Percentiles rank a stretch among this genome's conserved stretches.
Conservation (phyloP, 2,888 invertebrate genomes). For the Sminthurinus aureus region DNA sequence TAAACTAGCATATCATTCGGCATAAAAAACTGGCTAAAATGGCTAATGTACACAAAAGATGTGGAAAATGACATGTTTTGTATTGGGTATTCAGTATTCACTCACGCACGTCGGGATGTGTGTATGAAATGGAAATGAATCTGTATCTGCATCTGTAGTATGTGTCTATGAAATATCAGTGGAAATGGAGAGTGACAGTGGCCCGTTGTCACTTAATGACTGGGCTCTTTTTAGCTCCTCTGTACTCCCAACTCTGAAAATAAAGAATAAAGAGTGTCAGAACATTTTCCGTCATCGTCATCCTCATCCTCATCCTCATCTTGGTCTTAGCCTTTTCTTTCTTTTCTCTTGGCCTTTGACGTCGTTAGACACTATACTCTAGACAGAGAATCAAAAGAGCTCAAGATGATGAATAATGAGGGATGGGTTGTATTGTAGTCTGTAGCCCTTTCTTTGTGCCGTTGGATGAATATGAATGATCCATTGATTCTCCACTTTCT, state of each 20-base stretch:
- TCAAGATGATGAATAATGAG: slow-evolving; percentile 36
- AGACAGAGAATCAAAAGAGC: slow-evolving; percentile 23
- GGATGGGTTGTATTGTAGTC: slow-evolving; percentile 33
- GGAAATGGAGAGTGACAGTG: neutral
- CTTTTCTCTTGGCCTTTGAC: too few relatives aligned
- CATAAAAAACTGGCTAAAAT: too few relatives aligned
- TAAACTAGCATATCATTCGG: too few relatives aligned
- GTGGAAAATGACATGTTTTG: slow-evolving; percentile 19
- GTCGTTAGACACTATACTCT: too few relatives aligned
- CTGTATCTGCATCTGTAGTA: slow-evolving; percentile 9
- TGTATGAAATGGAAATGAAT: slow-evolving; percentile 4
- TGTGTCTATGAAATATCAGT: neutral
- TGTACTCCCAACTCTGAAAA: slow-evolving; percentile 16
- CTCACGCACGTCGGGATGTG: neutral
- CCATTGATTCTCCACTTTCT: slow-evolving; percentile 24
- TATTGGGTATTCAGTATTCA: neutral
- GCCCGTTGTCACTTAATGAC: neutral
- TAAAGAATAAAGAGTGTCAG: too few relatives aligned
- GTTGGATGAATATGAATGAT: slow-evolving; percentile 27
- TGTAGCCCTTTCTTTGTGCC: slow-evolving; percentile 17
- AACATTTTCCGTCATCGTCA: neutral
- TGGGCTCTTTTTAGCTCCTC: neutral
- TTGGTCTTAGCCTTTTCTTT: too few relatives aligned
- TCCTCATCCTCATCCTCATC: too few relatives aligned
- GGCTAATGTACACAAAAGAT: slow-evolving; percentile 9